Percentiles rank a stretch among this genome's conserved stretches.
Conservation (phyloP, 2,888 invertebrate species). For the Neoascia interrupta region DNA sequence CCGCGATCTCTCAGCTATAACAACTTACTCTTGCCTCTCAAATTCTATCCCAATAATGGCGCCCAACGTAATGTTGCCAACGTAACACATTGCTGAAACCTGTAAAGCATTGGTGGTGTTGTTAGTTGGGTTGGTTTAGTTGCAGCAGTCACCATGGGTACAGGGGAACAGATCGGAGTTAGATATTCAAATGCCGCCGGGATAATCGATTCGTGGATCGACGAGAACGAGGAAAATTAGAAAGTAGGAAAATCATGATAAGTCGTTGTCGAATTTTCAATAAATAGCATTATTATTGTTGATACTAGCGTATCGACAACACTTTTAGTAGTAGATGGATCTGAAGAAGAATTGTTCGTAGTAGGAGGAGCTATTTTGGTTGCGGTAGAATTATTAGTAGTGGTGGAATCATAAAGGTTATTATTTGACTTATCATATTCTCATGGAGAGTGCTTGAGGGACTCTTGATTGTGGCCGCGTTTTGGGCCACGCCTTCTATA, state of each 20-base stretch:
- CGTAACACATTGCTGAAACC: too few species aligned
- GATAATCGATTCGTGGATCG: slow-evolving; percentile 75
- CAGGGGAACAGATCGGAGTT: slow-evolving; percentile 67
- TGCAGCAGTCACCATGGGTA: slow-evolving; percentile 51
- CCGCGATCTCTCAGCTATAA: too few species aligned
- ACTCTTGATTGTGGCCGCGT: slow-evolving; percentile 72
- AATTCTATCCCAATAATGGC: too few species aligned
- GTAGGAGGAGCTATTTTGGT: slow-evolving; percentile 70
- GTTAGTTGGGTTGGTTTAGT: slow-evolving; percentile 64
- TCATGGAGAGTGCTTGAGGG: slow-evolving; percentile 76
- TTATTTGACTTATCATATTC: slow-evolving; percentile 80
- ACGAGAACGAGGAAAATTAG: slow-evolving; percentile 80
- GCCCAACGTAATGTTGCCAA: too few species aligned
- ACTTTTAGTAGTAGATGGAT: slow-evolving; percentile 73
- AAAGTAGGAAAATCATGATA: slow-evolving; percentile 80
- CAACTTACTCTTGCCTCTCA: too few species aligned
- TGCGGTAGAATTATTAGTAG: slow-evolving; percentile 68
- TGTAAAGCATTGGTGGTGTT: too few species aligned
- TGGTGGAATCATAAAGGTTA: slow-evolving; percentile 70
- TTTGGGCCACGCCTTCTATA: too few species aligned
- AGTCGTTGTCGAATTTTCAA: slow-evolving; percentile 77
- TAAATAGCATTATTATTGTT: slow-evolving; percentile 73
- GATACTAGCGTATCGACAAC: slow-evolving; percentile 69
- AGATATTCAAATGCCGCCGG: slow-evolving; percentile 59
- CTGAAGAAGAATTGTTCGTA: slow-evolving; percentile 74